These are phyloP conservation scores for Zaprionus taronus DNA, from an alignment of 1,140 invertebrate species.

Conservation along the genomic window DNA sequence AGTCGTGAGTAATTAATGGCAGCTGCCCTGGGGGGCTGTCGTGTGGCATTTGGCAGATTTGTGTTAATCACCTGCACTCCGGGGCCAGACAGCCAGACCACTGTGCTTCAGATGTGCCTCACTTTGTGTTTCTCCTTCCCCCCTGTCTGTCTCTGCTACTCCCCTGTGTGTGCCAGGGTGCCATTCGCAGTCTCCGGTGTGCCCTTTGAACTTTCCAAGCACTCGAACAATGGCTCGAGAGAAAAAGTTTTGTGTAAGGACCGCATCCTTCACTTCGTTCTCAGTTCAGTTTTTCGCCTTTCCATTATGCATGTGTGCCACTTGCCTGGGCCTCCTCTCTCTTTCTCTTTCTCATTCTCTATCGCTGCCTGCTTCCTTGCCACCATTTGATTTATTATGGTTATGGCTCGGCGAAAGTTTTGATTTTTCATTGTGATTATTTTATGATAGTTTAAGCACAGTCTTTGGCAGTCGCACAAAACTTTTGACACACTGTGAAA, in stretches of 20 bases:
- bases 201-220: slow-evolving; percentile 69
- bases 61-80: slow-evolving; percentile 47
- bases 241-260: slow-evolving; percentile 55
- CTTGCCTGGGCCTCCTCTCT: slow-evolving; percentile 8
- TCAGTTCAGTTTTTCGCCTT: slow-evolving; percentile 39
- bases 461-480: slow-evolving; percentile 49
- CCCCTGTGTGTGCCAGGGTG: slow-evolving; percentile 8
- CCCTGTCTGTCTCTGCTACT: not conserved
- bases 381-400: slow-evolving; percentile 66
- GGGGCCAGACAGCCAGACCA: slow-evolving; percentile 14
- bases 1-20: slow-evolving; percentile 59
- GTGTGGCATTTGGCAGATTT: slow-evolving; percentile 46
- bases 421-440: slow-evolving; percentile 78
- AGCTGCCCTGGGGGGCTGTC: slow-evolving; percentile 18
- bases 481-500: slow-evolving; percentile 42
- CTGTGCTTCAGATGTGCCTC: slow-evolving; percentile 5
- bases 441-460: slow-evolving; percentile 75
- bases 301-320: slow-evolving; percentile 61
- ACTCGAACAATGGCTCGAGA: slow-evolving; percentile 60
- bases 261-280: slow-evolving; percentile 29
- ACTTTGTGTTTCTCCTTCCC: not conserved
- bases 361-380: not conserved
- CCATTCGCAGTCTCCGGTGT: slow-evolving; percentile 28
- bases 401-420: slow-evolving; percentile 55
- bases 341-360: not conserved